These are phyloP conservation scores for Sylvicola fuscatus DNA, from an alignment of 2,888 invertebrate species.

Conservation along the genomic window DNA sequence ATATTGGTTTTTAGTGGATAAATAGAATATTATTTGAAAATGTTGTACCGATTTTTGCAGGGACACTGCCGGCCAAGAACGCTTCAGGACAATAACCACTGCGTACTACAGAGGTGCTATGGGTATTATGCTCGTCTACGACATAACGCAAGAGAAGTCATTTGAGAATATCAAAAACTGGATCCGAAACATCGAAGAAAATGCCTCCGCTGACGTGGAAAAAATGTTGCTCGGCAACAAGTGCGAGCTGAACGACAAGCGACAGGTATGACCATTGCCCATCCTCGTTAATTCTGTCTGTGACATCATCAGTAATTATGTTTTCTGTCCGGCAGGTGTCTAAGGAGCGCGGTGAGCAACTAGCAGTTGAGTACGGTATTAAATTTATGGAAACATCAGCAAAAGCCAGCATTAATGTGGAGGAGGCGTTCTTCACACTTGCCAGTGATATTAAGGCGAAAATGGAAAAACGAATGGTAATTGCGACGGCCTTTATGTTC, in stretches of 20 bases:
- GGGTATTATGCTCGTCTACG: constrained; percentile 99
- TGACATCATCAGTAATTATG: neutral
- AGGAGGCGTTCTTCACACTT: constrained; percentile 92
- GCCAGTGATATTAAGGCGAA: constrained; percentile 95
- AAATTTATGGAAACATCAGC: constrained; percentile 99
- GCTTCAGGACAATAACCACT: constrained; percentile 97
- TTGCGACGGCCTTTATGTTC: too few species aligned
- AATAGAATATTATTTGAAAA: too few species aligned
- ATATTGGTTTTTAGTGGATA: too few species aligned
- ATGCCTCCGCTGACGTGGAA: constrained; percentile 96
- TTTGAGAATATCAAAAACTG: constrained; percentile 99
- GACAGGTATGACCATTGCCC: constrained; percentile 41
- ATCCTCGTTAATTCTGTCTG: neutral
- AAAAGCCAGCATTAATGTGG: constrained; percentile 93
- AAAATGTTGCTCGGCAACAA: constrained; percentile 99
- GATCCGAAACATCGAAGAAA: constrained; percentile 98
- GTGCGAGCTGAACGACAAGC: constrained; percentile 90
- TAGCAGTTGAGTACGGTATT: constrained; percentile 95
- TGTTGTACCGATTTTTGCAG: constrained; percentile 28
- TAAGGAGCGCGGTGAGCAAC: constrained; percentile 88
- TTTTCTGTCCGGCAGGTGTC: constrained; percentile 39
- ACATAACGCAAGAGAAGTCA: constrained; percentile 97
- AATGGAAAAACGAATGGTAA: constrained; percentile 96
- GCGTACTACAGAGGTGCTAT: constrained; percentile 99
- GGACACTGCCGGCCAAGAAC: constrained; percentile 98